Evolutionary conservation across 2,888 invertebrate genomes (phyloP).

Genomic region (Tachina fera): DNA sequence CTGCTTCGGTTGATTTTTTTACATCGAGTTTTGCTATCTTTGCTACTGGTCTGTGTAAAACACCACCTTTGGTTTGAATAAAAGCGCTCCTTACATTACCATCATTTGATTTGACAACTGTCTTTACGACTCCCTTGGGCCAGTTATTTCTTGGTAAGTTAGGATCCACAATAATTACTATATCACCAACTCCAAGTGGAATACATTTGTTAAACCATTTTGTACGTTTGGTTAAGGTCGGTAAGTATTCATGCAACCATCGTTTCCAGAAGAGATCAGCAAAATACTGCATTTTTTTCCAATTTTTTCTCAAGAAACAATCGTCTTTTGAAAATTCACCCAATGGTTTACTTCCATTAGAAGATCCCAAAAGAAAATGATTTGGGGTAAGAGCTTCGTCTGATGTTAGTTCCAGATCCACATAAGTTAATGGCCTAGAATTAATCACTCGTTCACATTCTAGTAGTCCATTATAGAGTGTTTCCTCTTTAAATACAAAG

Average conservation of each 20-base stretch:
- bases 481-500: too few relatives aligned
- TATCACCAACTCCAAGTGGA: constrained; percentile 16
- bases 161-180: constrained; percentile 6
- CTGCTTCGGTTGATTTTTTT: neutral
- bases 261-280: constrained; percentile 8
- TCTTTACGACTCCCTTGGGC: neutral
- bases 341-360: neutral
- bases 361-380: constrained; percentile 25
- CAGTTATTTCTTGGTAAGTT: constrained; percentile 17
- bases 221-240: neutral
- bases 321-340: neutral
- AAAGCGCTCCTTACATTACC: constrained; percentile 1
- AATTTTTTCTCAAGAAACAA: neutral
- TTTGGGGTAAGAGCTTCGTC: constrained; percentile 24
- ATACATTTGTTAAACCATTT: constrained; percentile 7
- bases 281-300: constrained; percentile 22
- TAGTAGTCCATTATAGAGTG: neutral
- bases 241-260: neutral
- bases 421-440: constrained; percentile 19
- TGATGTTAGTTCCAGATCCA: neutral
- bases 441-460: constrained; percentile 17
- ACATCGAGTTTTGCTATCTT: constrained; percentile 2
- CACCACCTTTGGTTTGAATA: neutral
- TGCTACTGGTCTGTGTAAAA: constrained; percentile 6
- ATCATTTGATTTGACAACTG: constrained; percentile 6